Evolutionary conservation across 2,888 invertebrate species (phyloP).

Genomic region (Platycheirus albimanus): DNA sequence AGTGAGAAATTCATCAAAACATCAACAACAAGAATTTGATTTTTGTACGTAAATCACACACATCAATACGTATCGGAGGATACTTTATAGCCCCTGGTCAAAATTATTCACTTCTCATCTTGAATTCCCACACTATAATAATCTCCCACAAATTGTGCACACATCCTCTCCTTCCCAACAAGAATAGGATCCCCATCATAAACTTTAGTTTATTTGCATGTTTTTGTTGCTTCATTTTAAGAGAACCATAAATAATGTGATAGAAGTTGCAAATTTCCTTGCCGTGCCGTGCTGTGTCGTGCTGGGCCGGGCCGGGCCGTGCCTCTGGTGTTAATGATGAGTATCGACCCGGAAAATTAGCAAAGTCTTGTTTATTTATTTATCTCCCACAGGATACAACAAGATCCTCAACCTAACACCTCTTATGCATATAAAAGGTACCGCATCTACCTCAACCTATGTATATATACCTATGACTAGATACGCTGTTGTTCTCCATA

Average conservation of each 20-base stretch:
- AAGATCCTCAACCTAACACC: slow-evolving; percentile 55
- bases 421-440: slow-evolving; percentile 26
- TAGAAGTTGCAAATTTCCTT: slow-evolving; percentile 33
- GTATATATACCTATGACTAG: not conserved
- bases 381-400: slow-evolving; percentile 38
- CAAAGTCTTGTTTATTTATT: slow-evolving; percentile 70
- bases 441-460: no score
- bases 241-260: slow-evolving; percentile 56
- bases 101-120: slow-evolving; percentile 9
- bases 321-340: slow-evolving; percentile 67
- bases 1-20: slow-evolving; percentile 3
- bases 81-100: not conserved
- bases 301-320: no score
- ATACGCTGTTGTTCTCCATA: not conserved
- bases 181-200: not conserved
- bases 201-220: not conserved
- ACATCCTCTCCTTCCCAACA: not conserved
- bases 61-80: not conserved
- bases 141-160: not conserved
- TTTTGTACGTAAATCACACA: not conserved
- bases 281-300: no score
- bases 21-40: not conserved
- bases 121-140: slow-evolving; percentile 4
- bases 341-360: slow-evolving; percentile 72
- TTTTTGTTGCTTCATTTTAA: slow-evolving; percentile 11